These are phyloP conservation scores for Hipparchia sbordonii DNA, from an alignment of 2,888 invertebrate species.

Conservation along the genomic window DNA sequence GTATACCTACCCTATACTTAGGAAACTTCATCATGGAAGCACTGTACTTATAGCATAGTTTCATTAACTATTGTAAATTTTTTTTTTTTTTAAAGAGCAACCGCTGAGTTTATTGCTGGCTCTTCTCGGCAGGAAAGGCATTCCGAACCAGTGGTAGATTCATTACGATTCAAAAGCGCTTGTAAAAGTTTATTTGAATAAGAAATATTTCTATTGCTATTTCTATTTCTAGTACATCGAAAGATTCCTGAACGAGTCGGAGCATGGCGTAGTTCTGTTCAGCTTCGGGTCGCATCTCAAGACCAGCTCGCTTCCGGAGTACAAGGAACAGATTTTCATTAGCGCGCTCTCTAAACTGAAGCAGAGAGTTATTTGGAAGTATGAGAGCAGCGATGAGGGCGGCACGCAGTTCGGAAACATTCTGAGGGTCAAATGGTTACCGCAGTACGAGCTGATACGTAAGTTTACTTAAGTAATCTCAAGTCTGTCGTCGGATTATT, in stretches of 20 bases:
- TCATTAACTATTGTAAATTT: no score
- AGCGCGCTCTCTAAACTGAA: constrained; percentile 85
- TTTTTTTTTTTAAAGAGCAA: no score
- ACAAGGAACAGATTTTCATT: constrained; percentile 84
- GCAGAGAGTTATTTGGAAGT: constrained; percentile 90
- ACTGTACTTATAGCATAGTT: no score
- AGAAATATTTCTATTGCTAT: no score
- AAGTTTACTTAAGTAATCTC: constrained; percentile 56
- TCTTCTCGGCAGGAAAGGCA: no score
- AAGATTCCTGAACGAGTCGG: constrained; percentile 85
- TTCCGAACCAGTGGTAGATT: no score
- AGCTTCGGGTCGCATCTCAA: constrained; percentile 91
- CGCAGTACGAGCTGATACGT: constrained; percentile 88
- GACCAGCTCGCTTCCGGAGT: constrained; percentile 84
- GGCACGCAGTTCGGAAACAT: constrained; percentile 76
- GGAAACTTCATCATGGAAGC: no score
- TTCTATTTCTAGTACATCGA: constrained; percentile 78
- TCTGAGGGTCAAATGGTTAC: constrained; percentile 86
- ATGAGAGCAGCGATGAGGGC: constrained; percentile 81
- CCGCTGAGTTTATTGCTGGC: no score
- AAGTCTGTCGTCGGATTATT: background rate
- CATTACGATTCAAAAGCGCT: no score
- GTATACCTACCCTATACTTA: no score
- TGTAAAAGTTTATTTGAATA: no score
- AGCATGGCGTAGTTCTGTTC: constrained; percentile 87